Conservation (phyloP, 2,888 invertebrate species). For the Idaea aversata region DNA sequence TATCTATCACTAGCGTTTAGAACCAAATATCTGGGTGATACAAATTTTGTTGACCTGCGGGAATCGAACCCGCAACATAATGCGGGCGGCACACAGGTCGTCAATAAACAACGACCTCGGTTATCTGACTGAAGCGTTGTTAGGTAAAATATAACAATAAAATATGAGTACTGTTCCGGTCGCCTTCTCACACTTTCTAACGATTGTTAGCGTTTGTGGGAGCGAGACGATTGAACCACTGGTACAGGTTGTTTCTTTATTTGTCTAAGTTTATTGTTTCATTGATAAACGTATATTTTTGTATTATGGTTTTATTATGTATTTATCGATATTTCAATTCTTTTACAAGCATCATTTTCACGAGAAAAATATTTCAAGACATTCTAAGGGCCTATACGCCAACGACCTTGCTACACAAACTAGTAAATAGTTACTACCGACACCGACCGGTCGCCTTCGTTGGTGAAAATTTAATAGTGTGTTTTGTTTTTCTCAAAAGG, state of each 20-base stretch:
- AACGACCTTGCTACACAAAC: too few relatives aligned
- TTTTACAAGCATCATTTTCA: too few relatives aligned
- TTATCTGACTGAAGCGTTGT: slow-evolving; percentile 24
- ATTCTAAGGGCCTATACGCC: too few relatives aligned
- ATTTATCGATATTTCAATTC: too few relatives aligned
- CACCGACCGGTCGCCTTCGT: too few relatives aligned
- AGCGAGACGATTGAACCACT: slow-evolving; percentile 59
- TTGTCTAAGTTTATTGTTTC: background rate
- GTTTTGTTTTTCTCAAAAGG: too few relatives aligned
- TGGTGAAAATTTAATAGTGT: too few relatives aligned
- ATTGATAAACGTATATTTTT: background rate
- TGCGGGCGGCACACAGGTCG: background rate
- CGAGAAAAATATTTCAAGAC: too few relatives aligned
- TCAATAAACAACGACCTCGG: slow-evolving; percentile 18
- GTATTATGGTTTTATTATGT: background rate
- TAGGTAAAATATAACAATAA: slow-evolving; percentile 49
- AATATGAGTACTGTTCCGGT: slow-evolving; percentile 52
- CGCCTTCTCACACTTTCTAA: slow-evolving; percentile 76
- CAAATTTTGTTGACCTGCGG: background rate
- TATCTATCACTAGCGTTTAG: too few relatives aligned
- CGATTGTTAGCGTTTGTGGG: slow-evolving; percentile 53
- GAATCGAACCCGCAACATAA: background rate
- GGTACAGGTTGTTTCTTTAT: background rate
- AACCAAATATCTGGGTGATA: too few relatives aligned
- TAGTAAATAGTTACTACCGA: too few relatives aligned